phyloP scores from a whole-genome alignment of 2,797 vertebrate genomes.

The Dryobates pubescens region DNA sequence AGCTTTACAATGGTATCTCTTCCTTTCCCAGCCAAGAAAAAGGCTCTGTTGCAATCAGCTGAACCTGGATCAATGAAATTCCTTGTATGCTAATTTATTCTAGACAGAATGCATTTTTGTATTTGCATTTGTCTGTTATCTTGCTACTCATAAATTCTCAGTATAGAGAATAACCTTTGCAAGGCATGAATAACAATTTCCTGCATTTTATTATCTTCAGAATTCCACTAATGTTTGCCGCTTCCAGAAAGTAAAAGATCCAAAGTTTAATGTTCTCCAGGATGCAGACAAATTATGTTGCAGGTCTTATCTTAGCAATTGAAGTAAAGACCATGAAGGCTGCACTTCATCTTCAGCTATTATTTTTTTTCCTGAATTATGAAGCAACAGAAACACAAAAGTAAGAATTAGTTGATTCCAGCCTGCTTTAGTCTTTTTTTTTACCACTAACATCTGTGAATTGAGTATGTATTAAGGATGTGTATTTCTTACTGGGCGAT shows the following conservation, averaged over 20 bases:
- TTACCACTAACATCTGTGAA: background rate
- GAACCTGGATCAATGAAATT: background rate
- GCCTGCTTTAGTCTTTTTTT: background rate
- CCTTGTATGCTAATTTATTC: constrained; percentile 34
- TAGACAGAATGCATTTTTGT: constrained; percentile 11
- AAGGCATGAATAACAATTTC: constrained; percentile 34
- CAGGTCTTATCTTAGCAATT: background rate
- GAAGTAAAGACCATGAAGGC: background rate
- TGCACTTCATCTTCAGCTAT: background rate
- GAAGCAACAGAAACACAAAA: background rate
- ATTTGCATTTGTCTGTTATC: constrained; percentile 20
- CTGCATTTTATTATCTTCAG: background rate
- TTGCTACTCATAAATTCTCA: constrained; percentile 26
- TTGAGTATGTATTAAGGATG: background rate
- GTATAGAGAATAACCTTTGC: constrained; percentile 29
- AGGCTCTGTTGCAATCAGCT: background rate
- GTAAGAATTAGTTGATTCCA: background rate
- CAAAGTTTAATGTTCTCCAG: background rate
- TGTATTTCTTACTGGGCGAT: background rate
- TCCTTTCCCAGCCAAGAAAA: background rate
- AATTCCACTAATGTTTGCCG: background rate
- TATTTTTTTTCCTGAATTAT: background rate
- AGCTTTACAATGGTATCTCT: background rate
- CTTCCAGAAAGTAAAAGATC: background rate
- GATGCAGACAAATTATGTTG: background rate